These are phyloP conservation scores for Caenorhabditis sp. DNA, from an alignment of 2,888 invertebrate genomes.

Conservation along the genomic window DNA sequence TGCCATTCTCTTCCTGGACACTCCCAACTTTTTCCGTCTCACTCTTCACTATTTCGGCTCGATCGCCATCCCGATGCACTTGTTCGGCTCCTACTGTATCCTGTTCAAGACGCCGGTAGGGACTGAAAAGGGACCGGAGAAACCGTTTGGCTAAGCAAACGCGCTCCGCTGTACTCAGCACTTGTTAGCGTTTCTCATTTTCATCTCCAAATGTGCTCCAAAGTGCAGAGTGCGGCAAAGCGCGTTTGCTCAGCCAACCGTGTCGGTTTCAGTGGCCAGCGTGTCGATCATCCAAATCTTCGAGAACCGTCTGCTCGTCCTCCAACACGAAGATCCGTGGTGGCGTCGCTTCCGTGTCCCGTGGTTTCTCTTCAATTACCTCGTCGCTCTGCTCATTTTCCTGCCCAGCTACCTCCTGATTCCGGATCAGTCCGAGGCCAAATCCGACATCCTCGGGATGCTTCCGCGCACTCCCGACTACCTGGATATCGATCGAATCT, in stretches of 20 bases:
- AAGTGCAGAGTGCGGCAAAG: not conserved
- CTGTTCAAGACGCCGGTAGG: constrained; percentile 9
- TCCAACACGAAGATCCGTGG: not conserved
- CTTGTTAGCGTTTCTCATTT: not conserved
- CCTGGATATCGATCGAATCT: not conserved
- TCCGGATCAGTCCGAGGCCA: not conserved
- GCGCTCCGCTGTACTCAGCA: not conserved
- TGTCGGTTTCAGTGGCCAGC: not conserved
- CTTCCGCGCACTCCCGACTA: not conserved
- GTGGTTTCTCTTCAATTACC: not conserved
- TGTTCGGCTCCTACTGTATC: constrained; percentile 25
- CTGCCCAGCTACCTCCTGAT: not conserved
- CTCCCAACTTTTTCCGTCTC: not conserved
- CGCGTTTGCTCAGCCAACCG: not conserved
- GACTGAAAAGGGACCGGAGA: not conserved
- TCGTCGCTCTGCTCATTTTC: not conserved
- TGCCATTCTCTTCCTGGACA: constrained; percentile 9
- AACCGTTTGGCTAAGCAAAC: too few species aligned
- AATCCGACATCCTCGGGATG: not conserved
- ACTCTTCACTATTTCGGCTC: constrained; percentile 1
- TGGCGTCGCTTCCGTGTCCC: constrained; percentile 3
- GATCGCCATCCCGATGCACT: not conserved
- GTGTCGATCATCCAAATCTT: constrained; percentile 1
- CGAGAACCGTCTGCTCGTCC: constrained; percentile 9
- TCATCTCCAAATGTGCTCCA: too few species aligned